phyloP scores from a whole-genome alignment of 2,888 invertebrate genomes.

The Calephelis perditalis region DNA sequence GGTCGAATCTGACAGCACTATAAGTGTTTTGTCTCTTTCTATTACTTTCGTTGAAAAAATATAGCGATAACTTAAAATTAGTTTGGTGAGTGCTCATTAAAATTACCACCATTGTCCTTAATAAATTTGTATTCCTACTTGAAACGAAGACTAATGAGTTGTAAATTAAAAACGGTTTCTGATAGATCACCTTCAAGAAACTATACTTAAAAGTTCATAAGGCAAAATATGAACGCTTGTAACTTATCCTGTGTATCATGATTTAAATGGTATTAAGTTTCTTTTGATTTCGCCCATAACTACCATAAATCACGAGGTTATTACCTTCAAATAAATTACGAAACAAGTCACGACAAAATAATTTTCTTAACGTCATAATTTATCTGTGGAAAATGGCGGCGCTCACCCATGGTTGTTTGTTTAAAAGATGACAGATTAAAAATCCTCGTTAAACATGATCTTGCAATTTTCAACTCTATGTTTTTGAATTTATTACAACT shows the following conservation, averaged over 20 bases:
- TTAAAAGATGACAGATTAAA: conserved; percentile 8
- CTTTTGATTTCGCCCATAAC: conserved; percentile 7
- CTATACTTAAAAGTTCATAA: background rate
- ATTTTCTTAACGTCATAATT: conserved; percentile 10
- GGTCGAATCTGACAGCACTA: too few species aligned
- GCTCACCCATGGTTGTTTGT: background rate
- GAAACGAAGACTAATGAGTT: too few species aligned
- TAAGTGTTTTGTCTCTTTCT: too few species aligned
- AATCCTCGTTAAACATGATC: background rate
- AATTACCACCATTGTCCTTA: too few species aligned
- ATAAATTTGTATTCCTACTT: too few species aligned
- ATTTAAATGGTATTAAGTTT: conserved; percentile 4
- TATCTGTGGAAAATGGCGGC: conserved; percentile 11
- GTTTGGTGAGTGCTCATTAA: too few species aligned
- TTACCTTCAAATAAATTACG: conserved; percentile 2
- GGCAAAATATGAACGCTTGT: background rate
- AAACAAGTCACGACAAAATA: conserved; percentile 11
- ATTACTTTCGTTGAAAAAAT: too few species aligned
- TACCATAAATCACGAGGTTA: background rate
- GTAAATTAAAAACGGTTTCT: too few species aligned
- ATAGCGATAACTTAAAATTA: too few species aligned
- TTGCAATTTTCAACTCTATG: background rate
- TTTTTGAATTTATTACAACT: background rate
- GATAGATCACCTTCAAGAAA: too few species aligned
- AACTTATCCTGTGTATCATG: background rate